Evolutionary conservation across 1,140 invertebrate genomes (phyloP).

Genomic region (Teleogryllus occipitalis): DNA sequence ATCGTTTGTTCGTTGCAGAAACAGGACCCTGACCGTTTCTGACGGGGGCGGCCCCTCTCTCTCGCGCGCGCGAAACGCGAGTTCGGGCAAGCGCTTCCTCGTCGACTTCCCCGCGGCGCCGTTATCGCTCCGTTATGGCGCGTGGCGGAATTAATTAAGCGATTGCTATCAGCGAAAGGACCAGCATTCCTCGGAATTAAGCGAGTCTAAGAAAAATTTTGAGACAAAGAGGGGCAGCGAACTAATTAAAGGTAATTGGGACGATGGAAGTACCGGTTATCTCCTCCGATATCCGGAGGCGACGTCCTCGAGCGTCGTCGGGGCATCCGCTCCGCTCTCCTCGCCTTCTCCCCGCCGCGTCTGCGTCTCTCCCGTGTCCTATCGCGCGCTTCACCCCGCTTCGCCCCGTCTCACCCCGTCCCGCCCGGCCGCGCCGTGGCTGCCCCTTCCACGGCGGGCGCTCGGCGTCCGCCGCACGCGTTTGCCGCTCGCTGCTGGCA

Average conservation of each 20-base stretch:
- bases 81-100: too few species aligned
- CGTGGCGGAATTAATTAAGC: not conserved
- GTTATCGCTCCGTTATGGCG: not conserved
- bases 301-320: too few species aligned
- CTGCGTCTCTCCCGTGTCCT: not conserved
- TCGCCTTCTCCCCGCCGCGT: not conserved
- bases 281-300: not conserved
- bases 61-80: too few species aligned
- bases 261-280: not conserved
- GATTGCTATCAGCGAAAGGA: not conserved
- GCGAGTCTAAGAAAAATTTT: not conserved
- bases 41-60: too few species aligned
- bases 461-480: too few species aligned
- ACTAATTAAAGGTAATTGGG: not conserved
- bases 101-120: not conserved
- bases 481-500: too few species aligned
- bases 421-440: too few species aligned
- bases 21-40: too few species aligned
- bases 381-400: too few species aligned
- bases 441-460: too few species aligned
- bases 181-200: not conserved
- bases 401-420: not conserved
- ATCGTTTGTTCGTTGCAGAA: too few species aligned
- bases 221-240: not conserved
- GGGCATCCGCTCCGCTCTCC: too few species aligned